A percentile compares a stretch with the other conserved stretches of the same genome.
Evolutionary conservation across 2,888 invertebrate species (phyloP).

Genomic region (Salpingus planirostris): DNA sequence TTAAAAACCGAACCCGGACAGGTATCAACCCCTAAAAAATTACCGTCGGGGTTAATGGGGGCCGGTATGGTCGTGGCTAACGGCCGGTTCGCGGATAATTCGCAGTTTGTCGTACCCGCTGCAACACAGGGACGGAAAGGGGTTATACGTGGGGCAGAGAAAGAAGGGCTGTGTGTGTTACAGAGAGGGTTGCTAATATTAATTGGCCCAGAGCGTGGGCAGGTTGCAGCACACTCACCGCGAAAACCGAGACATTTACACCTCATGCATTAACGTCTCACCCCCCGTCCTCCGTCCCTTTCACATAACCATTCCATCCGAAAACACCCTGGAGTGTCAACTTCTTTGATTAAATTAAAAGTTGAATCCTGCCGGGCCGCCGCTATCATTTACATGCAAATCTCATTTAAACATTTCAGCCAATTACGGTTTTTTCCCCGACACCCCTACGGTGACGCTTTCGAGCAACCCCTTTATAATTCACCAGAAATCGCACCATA

Average conservation of each 20-base stretch:
- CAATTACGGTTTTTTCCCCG: no score
- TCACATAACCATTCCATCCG: slow-evolving; percentile 32
- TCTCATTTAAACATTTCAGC: slow-evolving; percentile 39
- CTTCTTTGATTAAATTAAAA: slow-evolving; percentile 47
- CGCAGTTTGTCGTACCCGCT: no score
- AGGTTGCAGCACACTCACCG: slow-evolving; percentile 29
- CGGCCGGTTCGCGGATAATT: no score
- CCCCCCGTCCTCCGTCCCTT: slow-evolving; percentile 14
- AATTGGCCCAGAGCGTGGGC: slow-evolving; percentile 36
- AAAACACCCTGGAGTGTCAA: slow-evolving; percentile 43
- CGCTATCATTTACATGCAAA: slow-evolving; percentile 40
- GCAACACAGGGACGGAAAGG: neutral
- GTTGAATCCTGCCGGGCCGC: slow-evolving; percentile 36
- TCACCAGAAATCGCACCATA: no score
- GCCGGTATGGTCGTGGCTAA: no score
- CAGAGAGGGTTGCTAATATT: slow-evolving; percentile 32
- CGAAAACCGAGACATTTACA: slow-evolving; percentile 41
- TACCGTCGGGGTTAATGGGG: no score
- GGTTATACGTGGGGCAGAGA: slow-evolving; percentile 1
- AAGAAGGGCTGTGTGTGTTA: neutral
- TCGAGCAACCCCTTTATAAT: no score
- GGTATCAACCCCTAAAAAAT: no score
- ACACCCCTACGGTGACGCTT: no score
- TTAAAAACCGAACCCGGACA: no score
- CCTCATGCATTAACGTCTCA: slow-evolving; percentile 38